Percentiles rank a stretch among this genome's conserved stretches.
These are phyloP conservation scores for Argya squamiceps DNA, from an alignment of 2,797 vertebrate species.

Conservation along the genomic window DNA sequence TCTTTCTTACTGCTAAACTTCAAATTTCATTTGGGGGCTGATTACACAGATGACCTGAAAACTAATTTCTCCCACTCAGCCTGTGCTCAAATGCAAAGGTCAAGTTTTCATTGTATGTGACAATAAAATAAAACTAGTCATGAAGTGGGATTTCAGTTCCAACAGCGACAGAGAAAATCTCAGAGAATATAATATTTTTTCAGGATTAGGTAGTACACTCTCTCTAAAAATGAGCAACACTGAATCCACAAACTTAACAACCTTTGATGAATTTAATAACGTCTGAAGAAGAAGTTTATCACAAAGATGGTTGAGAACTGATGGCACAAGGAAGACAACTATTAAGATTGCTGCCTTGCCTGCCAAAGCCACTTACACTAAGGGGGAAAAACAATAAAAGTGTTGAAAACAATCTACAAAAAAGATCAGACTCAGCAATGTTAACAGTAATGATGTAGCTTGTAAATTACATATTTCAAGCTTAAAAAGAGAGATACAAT, in stretches of 20 bases:
- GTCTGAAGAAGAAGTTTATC: neutral
- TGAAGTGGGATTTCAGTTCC: neutral
- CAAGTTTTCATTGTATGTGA: neutral
- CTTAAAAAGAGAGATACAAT: neutral
- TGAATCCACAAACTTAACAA: neutral
- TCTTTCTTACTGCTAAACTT: neutral
- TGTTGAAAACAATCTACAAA: neutral
- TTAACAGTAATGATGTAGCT: neutral
- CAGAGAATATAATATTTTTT: neutral
- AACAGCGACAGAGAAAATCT: neutral
- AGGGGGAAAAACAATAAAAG: neutral
- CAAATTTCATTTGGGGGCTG: neutral
- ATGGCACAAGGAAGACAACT: neutral
- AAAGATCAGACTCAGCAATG: neutral
- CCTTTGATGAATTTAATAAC: neutral
- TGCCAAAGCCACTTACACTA: neutral
- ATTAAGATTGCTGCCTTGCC: neutral
- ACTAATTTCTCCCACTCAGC: neutral
- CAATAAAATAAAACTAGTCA: neutral
- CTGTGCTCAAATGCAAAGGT: neutral
- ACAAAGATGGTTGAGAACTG: neutral
- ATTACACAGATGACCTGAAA: neutral
- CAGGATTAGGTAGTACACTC: neutral
- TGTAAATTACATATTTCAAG: neutral
- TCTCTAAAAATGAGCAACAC: neutral